Base-by-base conservation (phyloP, 2,113 vertebrate species). In the Microtus oregoni region DNA sequence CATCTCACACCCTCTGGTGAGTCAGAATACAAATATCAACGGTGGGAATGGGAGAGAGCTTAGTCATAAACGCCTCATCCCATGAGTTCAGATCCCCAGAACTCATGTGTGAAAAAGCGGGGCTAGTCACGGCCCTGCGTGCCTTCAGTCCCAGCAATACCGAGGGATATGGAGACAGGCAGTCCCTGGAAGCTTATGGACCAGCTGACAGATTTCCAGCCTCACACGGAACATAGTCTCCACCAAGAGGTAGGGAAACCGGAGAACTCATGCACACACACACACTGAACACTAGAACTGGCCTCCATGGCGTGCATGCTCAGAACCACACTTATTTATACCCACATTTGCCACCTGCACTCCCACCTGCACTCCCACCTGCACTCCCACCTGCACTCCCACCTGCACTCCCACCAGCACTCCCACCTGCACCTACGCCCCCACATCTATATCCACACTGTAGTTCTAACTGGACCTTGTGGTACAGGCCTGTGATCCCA, bases 251-350 rank as follows among this genome's bases (percentile, higher is more conserved):
- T 5, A 32, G 41, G 28, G 41, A 58, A 44, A 15, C 24, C 26
- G 3, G 9, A 86, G 38, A 63, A 67, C 41, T 67, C 1, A 47
- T 32, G 22, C 24, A 17, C 38, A 86, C 38, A 86, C 38, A 47
- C 61, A 86, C 17, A 14, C 11, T 13, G 20, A 38, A 24, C 78
- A 58, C 52, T 82, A 61, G 79, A 83, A 26, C 44, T 68, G 44
- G 7, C 65, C 85, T 68, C 44, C 26, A 24, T n/a, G 30, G 6
- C 7, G 9, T 7, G 1, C 3, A 32, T 3, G 0, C 4, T 15
- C 26, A 9, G 8, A 65, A 8, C 26, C 26, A 55, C 32, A 52
- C 4, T 14, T 32, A 52, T 13, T 58, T 7, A 38, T 22, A 38
- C 5, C n/a, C 28, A 38, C 35, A n/a, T 7, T 28, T 30, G 30